These are phyloP conservation scores for Drosophila anomelani DNA, from an alignment of 2,888 invertebrate species.

Conservation along the genomic window DNA sequence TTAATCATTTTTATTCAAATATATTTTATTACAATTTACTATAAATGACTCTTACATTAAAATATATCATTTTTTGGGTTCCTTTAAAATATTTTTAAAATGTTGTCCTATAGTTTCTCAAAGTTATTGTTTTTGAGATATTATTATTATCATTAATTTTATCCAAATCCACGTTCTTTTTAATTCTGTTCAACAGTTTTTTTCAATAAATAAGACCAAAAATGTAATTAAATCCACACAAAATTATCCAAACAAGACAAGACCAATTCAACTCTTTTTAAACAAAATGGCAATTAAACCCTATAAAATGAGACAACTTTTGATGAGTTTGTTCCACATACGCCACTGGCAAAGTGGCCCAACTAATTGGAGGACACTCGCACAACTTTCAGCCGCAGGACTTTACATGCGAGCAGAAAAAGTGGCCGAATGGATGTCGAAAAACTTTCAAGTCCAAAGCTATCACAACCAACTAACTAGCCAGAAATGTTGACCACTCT, in stretches of 20 bases:
- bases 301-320: not conserved
- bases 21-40: not conserved
- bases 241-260: no score
- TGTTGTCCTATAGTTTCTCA: no score
- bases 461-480: conserved; percentile 65
- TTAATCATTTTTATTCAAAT: not conserved
- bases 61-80: no score
- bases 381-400: conserved; percentile 11
- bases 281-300: not conserved
- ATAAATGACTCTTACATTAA: no score
- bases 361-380: conserved; percentile 32
- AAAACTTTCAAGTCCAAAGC: conserved; percentile 35
- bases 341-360: not conserved
- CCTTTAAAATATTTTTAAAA: no score
- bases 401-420: conserved; percentile 21
- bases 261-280: no score
- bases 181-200: not conserved
- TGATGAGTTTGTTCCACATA: not conserved
- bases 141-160: no score
- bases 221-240: not conserved
- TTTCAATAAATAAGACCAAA: not conserved
- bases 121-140: no score
- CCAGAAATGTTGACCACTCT: conserved; percentile 68
- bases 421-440: conserved; percentile 39
- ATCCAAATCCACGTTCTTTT: no score